phyloP scores from a whole-genome alignment of 2,888 invertebrate species.

The Bellardia bayeri region DNA sequence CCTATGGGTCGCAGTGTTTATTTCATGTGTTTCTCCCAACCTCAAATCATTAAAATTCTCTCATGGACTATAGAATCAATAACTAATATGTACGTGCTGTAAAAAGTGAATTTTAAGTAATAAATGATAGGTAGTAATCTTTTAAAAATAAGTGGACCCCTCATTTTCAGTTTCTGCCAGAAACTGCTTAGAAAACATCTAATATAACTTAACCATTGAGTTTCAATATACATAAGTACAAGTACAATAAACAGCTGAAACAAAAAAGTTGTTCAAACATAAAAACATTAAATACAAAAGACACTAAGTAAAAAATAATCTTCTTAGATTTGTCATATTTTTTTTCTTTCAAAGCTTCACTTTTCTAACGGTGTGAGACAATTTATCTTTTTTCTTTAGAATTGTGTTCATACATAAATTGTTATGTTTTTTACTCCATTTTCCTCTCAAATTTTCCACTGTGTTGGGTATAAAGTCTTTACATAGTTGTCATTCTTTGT shows the following conservation, averaged over 20 bases:
- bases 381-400: neutral
- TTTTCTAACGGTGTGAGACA: neutral
- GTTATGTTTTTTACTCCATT: neutral
- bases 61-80: too few relatives aligned
- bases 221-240: neutral
- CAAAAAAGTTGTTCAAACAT: neutral
- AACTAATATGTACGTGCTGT: too few relatives aligned
- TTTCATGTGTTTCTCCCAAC: too few relatives aligned
- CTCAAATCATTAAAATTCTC: too few relatives aligned
- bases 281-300: neutral
- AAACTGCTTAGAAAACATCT: neutral
- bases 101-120: too few relatives aligned
- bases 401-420: slow-evolving; percentile 5
- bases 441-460: neutral
- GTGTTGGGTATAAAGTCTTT: neutral
- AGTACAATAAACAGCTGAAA: neutral
- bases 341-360: neutral
- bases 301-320: neutral
- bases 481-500: neutral
- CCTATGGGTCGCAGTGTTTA: too few relatives aligned
- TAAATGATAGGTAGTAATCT: too few relatives aligned
- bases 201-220: neutral
- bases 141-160: too few relatives aligned
- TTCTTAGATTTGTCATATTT: neutral
- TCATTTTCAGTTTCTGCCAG: too few relatives aligned